Evolutionary conservation across 2,113 vertebrate species (phyloP).

Genomic region (Periophthalmodon schlosseri): DNA sequence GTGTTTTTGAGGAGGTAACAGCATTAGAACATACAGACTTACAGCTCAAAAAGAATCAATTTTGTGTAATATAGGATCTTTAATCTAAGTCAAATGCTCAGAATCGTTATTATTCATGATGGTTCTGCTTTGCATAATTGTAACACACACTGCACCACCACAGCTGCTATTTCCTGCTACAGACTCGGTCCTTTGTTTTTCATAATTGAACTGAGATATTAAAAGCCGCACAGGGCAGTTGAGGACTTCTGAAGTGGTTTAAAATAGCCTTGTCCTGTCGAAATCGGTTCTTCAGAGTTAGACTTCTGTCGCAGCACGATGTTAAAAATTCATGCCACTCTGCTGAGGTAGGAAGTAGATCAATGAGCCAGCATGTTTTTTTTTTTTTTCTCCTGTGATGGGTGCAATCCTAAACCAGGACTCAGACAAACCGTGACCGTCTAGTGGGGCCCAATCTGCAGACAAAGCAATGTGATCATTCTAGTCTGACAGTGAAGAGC

Average conservation of each 20-base stretch:
- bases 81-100: not conserved
- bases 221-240: not conserved
- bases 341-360: constrained; percentile 43
- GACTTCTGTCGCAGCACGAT: constrained; percentile 33
- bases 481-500: not conserved
- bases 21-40: no score
- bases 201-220: not conserved
- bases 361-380: constrained; percentile 32
- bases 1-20: no score
- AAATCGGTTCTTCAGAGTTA: not conserved
- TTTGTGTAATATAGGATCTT: no score
- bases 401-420: constrained; percentile 12
- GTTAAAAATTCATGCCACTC: constrained; percentile 67
- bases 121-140: constrained; percentile 2
- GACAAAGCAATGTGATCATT: not conserved
- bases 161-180: constrained; percentile 7
- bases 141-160: not conserved
- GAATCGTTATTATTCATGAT: not conserved
- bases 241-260: not conserved
- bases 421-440: constrained; percentile 7
- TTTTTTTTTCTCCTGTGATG: constrained; percentile 11
- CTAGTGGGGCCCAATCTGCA: constrained; percentile 31
- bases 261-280: constrained; percentile 7
- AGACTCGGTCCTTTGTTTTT: not conserved
- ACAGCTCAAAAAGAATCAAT: no score